Evolutionary conservation across 2,888 invertebrate species (phyloP), one percentile per base, ranked within the genome.

Genomic region (Trissonchulus sp.): DNA sequence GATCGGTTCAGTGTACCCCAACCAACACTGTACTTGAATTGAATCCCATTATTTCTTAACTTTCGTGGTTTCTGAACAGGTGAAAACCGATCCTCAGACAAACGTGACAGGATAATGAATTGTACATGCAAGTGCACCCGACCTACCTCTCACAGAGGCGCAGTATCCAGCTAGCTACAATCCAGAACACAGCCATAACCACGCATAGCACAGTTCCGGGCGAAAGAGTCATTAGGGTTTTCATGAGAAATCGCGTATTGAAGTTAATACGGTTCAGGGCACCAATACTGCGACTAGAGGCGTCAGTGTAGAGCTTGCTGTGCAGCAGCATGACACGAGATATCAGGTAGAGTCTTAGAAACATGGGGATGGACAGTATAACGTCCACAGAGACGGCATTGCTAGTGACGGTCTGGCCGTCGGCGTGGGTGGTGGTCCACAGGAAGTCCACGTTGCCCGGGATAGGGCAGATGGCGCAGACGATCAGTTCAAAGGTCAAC

Each of bases 141-240:
- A 72, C n/a, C 36, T 88, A 97, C 96, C 98, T 92, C 89, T 99
- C 99, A 86, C 99, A 99, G 83, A 97, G 94, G 80, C 99, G 90
- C 81, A 99, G 88, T 78, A 96, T 95, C 99, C 99, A 99, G 84
- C 95, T 96, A 80, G 98, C 98, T 83, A 99, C 96, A 86, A 99
- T 94, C 99, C 99, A 99, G 79, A 99, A 88, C 8, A 97, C 96
- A 80, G 98, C 94, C 93, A 99, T 99, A 89, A 99, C 97, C 81
- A 97, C 96, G 84, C 98, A 89, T 82, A 99, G 90, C 82, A 99
- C 96, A 91, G 97, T 87, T 91, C 97, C 88, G 75, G 99, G 99
- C 87, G 98, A 99, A 86, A 99, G 97, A 85, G 99, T 99, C 99
- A 99, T 99, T 82, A 99, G 89, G 78, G 98, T 99, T 88, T 96